These are phyloP conservation scores for Alcis repandata DNA, from an alignment of 2,888 invertebrate species.

Conservation along the genomic window DNA sequence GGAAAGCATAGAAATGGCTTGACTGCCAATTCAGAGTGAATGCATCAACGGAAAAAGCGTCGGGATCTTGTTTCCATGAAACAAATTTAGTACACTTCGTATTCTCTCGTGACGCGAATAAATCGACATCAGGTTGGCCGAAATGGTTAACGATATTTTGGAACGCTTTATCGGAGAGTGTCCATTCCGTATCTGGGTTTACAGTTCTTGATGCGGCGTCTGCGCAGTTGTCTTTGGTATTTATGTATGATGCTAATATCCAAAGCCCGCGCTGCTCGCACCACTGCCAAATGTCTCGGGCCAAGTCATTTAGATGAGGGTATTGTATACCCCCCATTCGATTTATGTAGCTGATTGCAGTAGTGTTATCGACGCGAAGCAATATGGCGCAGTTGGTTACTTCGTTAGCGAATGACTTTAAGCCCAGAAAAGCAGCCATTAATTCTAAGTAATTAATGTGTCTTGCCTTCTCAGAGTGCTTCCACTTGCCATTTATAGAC, in stretches of 20 bases:
- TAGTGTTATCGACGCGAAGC: slow-evolving; percentile 27
- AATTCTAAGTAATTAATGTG: slow-evolving; percentile 23
- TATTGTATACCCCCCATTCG: slow-evolving; percentile 36
- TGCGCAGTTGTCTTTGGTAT: slow-evolving; percentile 52
- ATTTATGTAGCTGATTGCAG: slow-evolving; percentile 15
- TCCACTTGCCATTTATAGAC: too few species aligned
- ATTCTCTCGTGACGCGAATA: slow-evolving; percentile 44
- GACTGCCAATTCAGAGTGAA: slow-evolving; percentile 1
- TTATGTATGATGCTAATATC: slow-evolving; percentile 57
- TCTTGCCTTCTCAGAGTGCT: not conserved
- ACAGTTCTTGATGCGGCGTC: slow-evolving; percentile 10
- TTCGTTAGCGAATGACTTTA: slow-evolving; percentile 4
- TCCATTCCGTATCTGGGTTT: slow-evolving; percentile 34
- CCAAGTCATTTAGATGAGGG: slow-evolving; percentile 33
- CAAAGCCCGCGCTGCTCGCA: slow-evolving; percentile 46
- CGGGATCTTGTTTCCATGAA: slow-evolving; percentile 35
- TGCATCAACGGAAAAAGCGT: slow-evolving; percentile 29
- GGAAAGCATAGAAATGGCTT: slow-evolving; percentile 23
- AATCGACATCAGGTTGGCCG: slow-evolving; percentile 37
- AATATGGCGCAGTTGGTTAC: slow-evolving; percentile 28
- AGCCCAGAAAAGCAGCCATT: slow-evolving; percentile 9
- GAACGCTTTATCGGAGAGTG: slow-evolving; percentile 37
- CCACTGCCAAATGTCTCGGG: slow-evolving; percentile 45
- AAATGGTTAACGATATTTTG: slow-evolving; percentile 25
- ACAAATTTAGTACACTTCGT: slow-evolving; percentile 37